phyloP scores from a whole-genome alignment of 2,113 vertebrate species.

The Catharus minimus region DNA sequence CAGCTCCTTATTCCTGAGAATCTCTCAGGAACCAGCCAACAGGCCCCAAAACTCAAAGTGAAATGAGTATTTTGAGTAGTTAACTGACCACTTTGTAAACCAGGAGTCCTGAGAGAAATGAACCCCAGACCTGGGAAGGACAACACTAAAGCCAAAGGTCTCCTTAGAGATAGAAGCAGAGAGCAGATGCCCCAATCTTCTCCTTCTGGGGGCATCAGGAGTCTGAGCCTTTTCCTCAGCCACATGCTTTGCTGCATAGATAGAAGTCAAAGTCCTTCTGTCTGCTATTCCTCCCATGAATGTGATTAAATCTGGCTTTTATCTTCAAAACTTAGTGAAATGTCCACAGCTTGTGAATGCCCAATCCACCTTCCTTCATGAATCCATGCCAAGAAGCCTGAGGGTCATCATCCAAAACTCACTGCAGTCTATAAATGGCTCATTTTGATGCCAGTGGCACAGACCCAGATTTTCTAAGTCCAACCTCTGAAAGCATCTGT shows the following conservation, averaged over 20 bases:
- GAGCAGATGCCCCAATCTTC: accelerated
- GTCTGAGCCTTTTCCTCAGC: not conserved
- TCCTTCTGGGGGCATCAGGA: not conserved
- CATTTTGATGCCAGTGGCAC: not conserved
- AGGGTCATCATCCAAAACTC: not conserved
- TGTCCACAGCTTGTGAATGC: not conserved
- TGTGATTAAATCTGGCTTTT: not conserved
- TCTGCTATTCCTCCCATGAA: not conserved
- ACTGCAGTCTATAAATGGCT: not conserved
- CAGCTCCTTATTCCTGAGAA: not conserved
- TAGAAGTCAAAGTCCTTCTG: not conserved
- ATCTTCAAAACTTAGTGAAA: not conserved
- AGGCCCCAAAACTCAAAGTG: accelerated
- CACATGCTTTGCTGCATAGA: not conserved
- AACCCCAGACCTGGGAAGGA: not conserved
- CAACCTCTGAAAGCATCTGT: not conserved
- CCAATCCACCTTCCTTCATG: not conserved
- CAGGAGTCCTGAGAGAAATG: not conserved
- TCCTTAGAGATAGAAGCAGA: not conserved
- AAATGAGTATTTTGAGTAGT: not conserved
- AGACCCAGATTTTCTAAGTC: not conserved
- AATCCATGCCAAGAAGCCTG: not conserved
- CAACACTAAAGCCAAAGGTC: not conserved
- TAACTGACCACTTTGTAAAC: not conserved
- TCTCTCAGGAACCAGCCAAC: not conserved